Evolutionary conservation across 2,113 vertebrate species (phyloP).

Genomic region (Erythrolamprus reginae): DNA sequence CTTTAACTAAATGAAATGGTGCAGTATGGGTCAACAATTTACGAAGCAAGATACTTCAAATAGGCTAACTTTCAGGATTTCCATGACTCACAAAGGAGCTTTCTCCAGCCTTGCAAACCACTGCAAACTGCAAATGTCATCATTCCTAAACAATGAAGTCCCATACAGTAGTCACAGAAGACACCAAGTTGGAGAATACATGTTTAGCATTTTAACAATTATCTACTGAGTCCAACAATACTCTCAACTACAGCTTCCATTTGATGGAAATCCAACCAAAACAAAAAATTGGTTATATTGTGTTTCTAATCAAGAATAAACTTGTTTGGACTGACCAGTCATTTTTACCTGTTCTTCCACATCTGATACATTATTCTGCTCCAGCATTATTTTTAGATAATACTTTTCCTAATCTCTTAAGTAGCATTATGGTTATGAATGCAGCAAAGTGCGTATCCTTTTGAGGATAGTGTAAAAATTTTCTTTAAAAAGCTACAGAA

Average conservation of each 20-base stretch:
- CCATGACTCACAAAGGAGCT: not conserved
- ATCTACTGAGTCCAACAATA: not conserved
- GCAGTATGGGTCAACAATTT: not conserved
- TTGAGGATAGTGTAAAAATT: conserved; percentile 22
- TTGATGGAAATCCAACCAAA: not conserved
- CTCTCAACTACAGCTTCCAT: not conserved
- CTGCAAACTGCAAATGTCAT: not conserved
- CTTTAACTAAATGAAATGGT: not conserved
- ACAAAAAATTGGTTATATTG: not conserved
- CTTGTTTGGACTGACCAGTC: not conserved
- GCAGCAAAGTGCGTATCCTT: not conserved
- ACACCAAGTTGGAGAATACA: not conserved
- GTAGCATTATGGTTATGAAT: not conserved
- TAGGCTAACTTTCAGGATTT: not conserved
- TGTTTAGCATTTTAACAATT: not conserved
- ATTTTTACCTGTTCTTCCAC: not conserved
- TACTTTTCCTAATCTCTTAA: not conserved
- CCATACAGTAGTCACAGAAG: not conserved
- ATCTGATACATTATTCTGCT: not conserved
- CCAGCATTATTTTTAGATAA: not conserved
- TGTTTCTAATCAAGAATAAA: not conserved
- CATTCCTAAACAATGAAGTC: not conserved
- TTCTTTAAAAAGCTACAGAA: not conserved
- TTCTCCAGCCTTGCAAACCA: not conserved
- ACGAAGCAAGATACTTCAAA: not conserved